phyloP scores from a whole-genome alignment of 2,113 vertebrate genomes.

The Pituophis catenifer region DNA sequence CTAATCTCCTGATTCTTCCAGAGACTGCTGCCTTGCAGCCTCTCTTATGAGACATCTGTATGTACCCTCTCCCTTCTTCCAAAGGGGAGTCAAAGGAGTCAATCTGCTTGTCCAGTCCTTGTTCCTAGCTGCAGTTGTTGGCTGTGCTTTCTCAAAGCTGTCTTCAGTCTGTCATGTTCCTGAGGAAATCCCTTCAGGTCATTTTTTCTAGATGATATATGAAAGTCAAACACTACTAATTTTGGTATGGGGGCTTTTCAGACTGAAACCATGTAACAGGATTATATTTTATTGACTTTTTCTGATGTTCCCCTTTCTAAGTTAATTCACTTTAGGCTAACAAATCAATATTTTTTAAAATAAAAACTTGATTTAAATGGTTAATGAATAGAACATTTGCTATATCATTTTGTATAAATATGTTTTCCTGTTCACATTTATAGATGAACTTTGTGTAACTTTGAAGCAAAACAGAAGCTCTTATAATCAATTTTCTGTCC shows the following conservation, averaged over 20 bases:
- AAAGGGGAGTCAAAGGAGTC: background rate
- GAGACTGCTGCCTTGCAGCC: background rate
- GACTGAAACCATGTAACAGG: constrained; percentile 55
- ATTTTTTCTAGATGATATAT: constrained; percentile 38
- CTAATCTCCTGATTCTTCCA: background rate
- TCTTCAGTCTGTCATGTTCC: background rate
- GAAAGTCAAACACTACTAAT: constrained; percentile 49
- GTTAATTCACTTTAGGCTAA: constrained; percentile 52
- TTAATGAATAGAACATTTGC: constrained; percentile 54
- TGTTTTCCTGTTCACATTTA: constrained; percentile 57
- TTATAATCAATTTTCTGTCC: constrained; percentile 29
- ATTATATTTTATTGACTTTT: constrained; percentile 63
- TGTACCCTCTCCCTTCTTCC: background rate
- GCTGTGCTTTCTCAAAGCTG: background rate
- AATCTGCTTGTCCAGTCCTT: background rate
- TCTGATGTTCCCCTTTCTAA: constrained; percentile 59
- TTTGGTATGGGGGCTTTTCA: constrained; percentile 61
- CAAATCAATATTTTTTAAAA: constrained; percentile 64
- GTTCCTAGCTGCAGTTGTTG: background rate
- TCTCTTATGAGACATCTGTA: background rate
- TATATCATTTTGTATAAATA: constrained; percentile 47
- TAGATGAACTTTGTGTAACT: constrained; percentile 47
- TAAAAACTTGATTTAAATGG: constrained; percentile 62
- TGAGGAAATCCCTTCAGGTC: constrained; percentile 27
- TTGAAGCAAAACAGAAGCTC: constrained; percentile 43